A percentile compares a stretch with the other conserved stretches of the same genome.
These are phyloP conservation scores for Varroa destructor DNA, from an alignment of 1,140 invertebrate species.

Conservation along the genomic window DNA sequence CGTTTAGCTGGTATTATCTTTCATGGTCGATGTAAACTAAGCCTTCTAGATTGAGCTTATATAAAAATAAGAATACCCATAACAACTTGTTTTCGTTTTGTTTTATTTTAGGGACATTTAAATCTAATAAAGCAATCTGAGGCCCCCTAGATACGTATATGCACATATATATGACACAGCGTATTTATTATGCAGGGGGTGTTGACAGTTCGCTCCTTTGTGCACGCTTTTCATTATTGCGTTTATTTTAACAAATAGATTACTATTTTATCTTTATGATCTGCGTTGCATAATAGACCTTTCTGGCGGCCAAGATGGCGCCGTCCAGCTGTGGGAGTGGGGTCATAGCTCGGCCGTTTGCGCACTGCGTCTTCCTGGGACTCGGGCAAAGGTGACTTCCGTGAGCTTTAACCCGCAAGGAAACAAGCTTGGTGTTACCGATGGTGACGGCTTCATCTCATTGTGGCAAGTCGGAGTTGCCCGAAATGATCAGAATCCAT, in stretches of 20 bases:
- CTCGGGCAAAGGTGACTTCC: conserved; percentile 87
- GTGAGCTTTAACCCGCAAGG: conserved; percentile 89
- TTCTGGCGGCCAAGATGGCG: conserved; percentile 91
- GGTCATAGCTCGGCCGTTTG: conserved; percentile 76
- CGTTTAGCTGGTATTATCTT: too few relatives aligned
- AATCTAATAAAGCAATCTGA: too few relatives aligned
- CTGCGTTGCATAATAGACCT: conserved; percentile 51
- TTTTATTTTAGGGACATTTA: too few relatives aligned
- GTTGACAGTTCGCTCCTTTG: neutral
- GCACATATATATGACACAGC: neutral
- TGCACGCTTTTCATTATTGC: conserved; percentile 10
- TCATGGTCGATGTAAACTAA: too few relatives aligned
- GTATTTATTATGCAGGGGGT: neutral
- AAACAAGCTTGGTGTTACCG: conserved; percentile 93
- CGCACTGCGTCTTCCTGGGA: conserved; percentile 70
- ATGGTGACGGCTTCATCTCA: conserved; percentile 59
- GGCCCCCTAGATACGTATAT: too few relatives aligned
- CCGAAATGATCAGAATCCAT: conserved; percentile 67
- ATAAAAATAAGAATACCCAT: too few relatives aligned
- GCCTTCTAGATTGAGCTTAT: too few relatives aligned
- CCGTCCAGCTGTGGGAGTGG: conserved; percentile 96
- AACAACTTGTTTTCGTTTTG: too few relatives aligned
- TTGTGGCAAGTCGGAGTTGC: conserved; percentile 75
- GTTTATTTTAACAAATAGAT: conserved; percentile 6
- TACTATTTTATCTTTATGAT: conserved; percentile 25